These are phyloP conservation scores for Lates japonicus DNA, from an alignment of 2,797 vertebrate genomes.

Conservation along the genomic window DNA sequence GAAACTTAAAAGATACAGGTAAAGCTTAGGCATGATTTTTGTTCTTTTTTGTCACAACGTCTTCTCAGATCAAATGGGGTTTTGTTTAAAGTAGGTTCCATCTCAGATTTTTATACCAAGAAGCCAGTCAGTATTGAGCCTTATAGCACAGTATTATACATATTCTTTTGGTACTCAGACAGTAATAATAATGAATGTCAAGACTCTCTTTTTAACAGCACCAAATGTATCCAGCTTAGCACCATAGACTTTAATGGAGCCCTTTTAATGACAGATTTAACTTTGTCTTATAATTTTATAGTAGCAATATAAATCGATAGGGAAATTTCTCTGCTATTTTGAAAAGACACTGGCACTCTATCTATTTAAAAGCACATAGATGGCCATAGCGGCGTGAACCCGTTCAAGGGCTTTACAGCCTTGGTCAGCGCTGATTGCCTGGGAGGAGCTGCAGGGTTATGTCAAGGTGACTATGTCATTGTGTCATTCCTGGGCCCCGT, in stretches of 20 bases:
- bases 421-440: slow-evolving; percentile 56
- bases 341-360: slow-evolving; percentile 35
- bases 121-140: slow-evolving; percentile 10
- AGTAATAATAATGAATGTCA: slow-evolving; percentile 60
- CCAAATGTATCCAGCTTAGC: slow-evolving; percentile 66
- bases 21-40: not conserved
- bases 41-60: not conserved
- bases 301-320: slow-evolving; percentile 71
- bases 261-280: slow-evolving; percentile 76
- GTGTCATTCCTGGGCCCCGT: slow-evolving; percentile 64
- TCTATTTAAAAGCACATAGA: slow-evolving; percentile 71
- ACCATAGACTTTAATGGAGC: slow-evolving; percentile 79
- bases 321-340: slow-evolving; percentile 60
- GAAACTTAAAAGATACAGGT: not conserved
- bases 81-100: slow-evolving; percentile 19
- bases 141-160: slow-evolving; percentile 12
- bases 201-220: slow-evolving; percentile 67
- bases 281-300: slow-evolving; percentile 79
- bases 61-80: not conserved
- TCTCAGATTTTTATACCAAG: slow-evolving; percentile 1
- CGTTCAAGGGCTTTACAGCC: slow-evolving; percentile 46
- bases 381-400: slow-evolving; percentile 62
- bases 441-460: slow-evolving; percentile 49
- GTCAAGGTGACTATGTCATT: slow-evolving; percentile 81
- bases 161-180: slow-evolving; percentile 32